Evolutionary conservation across 2,888 invertebrate genomes (phyloP), one percentile per base, ranked within the genome.

Genomic region (Melanophora roralis): DNA sequence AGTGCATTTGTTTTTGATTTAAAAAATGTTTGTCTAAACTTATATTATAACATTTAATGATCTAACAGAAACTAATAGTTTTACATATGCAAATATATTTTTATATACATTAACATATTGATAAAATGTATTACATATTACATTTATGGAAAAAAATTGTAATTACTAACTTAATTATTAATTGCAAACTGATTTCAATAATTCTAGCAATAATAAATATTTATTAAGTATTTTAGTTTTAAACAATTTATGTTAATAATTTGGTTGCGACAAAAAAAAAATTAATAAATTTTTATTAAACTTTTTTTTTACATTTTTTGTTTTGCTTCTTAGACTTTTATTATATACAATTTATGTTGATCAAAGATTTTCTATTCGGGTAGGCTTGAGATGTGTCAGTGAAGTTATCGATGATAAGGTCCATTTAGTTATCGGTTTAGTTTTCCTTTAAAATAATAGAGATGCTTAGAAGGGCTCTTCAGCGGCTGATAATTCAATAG

Each of bases 391-490:
- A 76, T 67, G 65, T 68, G 68, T 74, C 38, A 40, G 43, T 53
- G 16, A 55, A 27, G 21, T 43, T 34, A 11, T 53, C 21, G 34
- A 11, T 38, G n/a, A n/a, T 36, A 27, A 40, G 27, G 14, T 68
- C 7, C 19, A n/a, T n/a, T 40, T 32, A 51, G 16, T 55, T 53
- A 27, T 27, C 6, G 27, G 27, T 27, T n/a, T n/a, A 27, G 4
- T 16, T 8, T 0, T 43, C 38, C n/a, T 1, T 14, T 1, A 5
- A 11, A 9, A 16, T 6, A 0, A 1, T 49, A 32, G 7, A 5
- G 1, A 6, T 23, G n/a, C 51, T 78, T 85, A 85, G 65, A 85
- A 85, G 3, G 83, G 83, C 74, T 86, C 85, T 78, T 85, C 85
- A 82, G 83, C 83, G 60, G 83, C 79, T 68, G 83, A 82, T 64